Conservation (phyloP, 2,797 vertebrate species). For the Notoglanidium macrostoma region DNA sequence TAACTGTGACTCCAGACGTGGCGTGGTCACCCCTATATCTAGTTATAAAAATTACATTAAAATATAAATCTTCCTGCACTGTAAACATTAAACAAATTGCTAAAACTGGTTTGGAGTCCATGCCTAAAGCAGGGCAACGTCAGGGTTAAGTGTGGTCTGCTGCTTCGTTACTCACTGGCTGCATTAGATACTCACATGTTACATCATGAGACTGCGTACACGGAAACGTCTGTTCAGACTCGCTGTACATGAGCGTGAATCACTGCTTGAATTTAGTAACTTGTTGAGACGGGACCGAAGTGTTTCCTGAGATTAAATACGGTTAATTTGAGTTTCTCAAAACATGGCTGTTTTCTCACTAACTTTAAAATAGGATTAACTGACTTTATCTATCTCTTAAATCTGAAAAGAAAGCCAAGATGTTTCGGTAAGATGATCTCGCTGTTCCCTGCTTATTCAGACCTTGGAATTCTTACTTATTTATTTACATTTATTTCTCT, state of each 20-base stretch:
- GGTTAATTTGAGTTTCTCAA: slow-evolving; percentile 10
- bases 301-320: slow-evolving; percentile 40
- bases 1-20: neutral
- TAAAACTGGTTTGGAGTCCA: neutral
- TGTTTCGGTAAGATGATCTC: neutral
- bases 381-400: neutral
- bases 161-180: slow-evolving; percentile 40
- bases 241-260: slow-evolving; percentile 44
- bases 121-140: slow-evolving; percentile 20
- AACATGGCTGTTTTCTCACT: slow-evolving; percentile 2
- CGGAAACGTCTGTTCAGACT: slow-evolving; percentile 36
- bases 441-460: neutral
- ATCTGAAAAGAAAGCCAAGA: neutral
- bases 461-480: neutral
- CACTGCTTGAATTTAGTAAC: slow-evolving; percentile 39
- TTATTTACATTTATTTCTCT: neutral
- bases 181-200: slow-evolving; percentile 45
- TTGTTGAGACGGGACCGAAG: slow-evolving; percentile 38
- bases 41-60: neutral
- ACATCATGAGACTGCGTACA: slow-evolving; percentile 49
- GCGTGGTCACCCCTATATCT: neutral
- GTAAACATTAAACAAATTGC: neutral
- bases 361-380: slow-evolving; percentile 20
- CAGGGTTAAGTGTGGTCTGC: slow-evolving; percentile 44
- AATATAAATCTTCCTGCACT: neutral